Conservation (phyloP, 2,797 vertebrate genomes). For the Anableps anableps region DNA sequence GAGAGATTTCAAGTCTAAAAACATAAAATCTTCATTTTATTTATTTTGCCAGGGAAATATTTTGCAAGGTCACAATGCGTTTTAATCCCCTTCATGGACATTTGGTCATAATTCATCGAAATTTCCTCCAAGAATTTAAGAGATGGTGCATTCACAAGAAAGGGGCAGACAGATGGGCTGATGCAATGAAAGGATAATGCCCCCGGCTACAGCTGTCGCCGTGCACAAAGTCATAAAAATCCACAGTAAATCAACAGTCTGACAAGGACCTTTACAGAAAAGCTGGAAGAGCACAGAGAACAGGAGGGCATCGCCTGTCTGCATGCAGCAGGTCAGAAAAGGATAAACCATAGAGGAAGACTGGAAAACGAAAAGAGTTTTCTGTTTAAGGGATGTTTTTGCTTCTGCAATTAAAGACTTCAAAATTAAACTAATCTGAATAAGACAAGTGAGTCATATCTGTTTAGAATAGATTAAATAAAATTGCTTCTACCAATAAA, state of each 20-base stretch:
- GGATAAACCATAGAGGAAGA: neutral
- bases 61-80: neutral
- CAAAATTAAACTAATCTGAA: neutral
- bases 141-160: slow-evolving; percentile 3
- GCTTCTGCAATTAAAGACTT: neutral
- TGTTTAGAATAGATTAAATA: neutral
- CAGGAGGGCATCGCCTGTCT: slow-evolving; percentile 9
- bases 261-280: neutral
- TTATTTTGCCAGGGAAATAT: neutral
- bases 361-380: neutral
- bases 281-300: slow-evolving; percentile 5
- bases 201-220: slow-evolving; percentile 1
- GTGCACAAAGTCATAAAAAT: slow-evolving; percentile 14
- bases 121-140: slow-evolving; percentile 1
- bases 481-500: neutral
- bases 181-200: slow-evolving; percentile 4
- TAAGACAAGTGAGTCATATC: neutral
- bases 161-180: slow-evolving; percentile 6
- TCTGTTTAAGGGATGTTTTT: neutral
- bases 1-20: neutral
- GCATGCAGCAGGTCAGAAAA: neutral
- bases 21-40: neutral
- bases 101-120: neutral
- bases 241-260: slow-evolving; percentile 10
- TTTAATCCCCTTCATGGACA: neutral